phyloP scores from a whole-genome alignment of 2,113 vertebrate species.

The Noctilio leporinus region DNA sequence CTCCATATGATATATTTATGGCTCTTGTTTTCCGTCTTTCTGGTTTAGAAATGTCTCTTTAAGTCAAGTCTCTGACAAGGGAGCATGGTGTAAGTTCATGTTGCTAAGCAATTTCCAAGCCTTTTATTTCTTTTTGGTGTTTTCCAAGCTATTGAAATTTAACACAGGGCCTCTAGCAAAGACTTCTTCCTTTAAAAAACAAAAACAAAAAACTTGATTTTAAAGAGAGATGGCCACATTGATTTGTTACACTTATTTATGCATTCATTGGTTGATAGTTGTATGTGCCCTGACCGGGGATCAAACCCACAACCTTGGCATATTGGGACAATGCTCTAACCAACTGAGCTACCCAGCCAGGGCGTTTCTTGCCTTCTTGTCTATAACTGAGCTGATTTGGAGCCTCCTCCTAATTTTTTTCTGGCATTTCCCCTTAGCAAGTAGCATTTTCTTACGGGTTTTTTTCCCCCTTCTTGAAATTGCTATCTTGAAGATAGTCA shows the following conservation, averaged over 20 bases:
- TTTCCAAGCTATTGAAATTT: conserved; percentile 34
- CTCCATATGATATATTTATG: conserved; percentile 62
- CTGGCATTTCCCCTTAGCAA: conserved; percentile 17
- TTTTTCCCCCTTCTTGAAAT: background rate
- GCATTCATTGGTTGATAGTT: no score
- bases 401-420: conserved; percentile 9
- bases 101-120: conserved; percentile 50
- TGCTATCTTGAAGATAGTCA: background rate
- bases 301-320: no score
- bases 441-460: background rate
- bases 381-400: background rate
- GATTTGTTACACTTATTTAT: no score
- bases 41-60: conserved; percentile 60
- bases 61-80: conserved; percentile 52
- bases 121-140: conserved; percentile 48
- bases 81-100: conserved; percentile 49
- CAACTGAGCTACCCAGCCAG: no score
- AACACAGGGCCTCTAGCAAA: background rate
- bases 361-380: conserved; percentile 24
- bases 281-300: no score
- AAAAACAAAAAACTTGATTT: no score
- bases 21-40: conserved; percentile 55
- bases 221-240: no score
- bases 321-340: no score
- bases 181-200: conserved; percentile 25